Conservation (phyloP, 2,797 vertebrate genomes). For the Oreortyx pictus region DNA sequence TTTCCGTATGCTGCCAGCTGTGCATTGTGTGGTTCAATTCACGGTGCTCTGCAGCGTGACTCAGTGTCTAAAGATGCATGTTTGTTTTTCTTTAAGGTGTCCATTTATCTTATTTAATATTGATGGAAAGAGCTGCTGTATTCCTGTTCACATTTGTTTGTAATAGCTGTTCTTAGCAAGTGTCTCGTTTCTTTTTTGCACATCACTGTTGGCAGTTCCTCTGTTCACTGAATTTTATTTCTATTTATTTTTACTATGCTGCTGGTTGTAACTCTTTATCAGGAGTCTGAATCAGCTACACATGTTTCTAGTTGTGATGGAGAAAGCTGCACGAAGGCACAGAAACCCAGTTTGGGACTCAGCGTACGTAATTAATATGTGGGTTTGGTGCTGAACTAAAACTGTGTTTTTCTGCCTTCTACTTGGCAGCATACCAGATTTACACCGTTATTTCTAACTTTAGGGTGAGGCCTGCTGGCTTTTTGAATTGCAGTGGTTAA, state of each 20-base stretch:
- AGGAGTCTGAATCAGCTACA: background rate
- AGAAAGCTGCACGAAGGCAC: background rate
- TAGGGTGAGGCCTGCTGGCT: background rate
- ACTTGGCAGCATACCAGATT: background rate
- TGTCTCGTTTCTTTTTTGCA: background rate
- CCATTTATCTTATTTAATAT: constrained; percentile 6
- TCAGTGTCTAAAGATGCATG: constrained; percentile 29
- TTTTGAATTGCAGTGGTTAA: background rate
- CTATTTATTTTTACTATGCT: background rate
- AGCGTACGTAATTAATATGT: background rate
- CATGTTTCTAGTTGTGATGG: background rate
- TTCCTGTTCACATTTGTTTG: background rate
- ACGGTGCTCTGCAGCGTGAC: background rate
- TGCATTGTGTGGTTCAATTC: background rate
- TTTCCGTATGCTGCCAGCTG: background rate
- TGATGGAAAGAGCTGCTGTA: constrained; percentile 31
- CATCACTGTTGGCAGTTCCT: background rate
- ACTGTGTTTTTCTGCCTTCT: background rate
- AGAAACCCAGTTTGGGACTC: background rate
- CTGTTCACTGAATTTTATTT: background rate
- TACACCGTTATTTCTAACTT: background rate
- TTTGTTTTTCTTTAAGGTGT: constrained; percentile 17
- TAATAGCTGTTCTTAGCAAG: background rate
- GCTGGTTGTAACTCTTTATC: background rate
- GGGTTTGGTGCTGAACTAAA: background rate